Base-by-base conservation (phyloP, 2,113 vertebrate genomes). In the Chaetura pelagica region DNA sequence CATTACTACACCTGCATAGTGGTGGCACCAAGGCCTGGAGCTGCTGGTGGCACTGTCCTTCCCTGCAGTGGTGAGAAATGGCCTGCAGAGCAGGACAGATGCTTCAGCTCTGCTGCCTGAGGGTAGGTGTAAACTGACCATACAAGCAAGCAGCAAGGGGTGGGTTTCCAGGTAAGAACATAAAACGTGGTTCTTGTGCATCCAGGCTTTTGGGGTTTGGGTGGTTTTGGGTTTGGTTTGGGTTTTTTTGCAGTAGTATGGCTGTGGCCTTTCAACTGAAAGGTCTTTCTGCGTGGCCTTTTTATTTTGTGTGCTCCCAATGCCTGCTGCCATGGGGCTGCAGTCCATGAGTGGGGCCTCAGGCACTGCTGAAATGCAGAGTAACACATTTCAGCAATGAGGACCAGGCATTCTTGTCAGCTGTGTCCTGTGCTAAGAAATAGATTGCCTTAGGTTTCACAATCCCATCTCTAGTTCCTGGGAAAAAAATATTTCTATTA, bases 51-150 rank as follows among this genome's bases (percentile, higher is more conserved):
- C 74, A 22, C 27, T 40, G 3, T 1, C 5, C 5, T 48, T 20
- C 46, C 46, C 46, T 38, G 38, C 38, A 38, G 38, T 38, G 38
- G 38, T 38, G 38, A 38, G 38, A 38, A 38, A 38, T 38, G 38
- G 38, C 38, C 38, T 38, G 38, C 8, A 38, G 62, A 44, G 51
- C 23, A 14, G 27, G 6, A 34, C 51, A 48, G 69, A 27, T 1
- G 9, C 24, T 15, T 27, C 30, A 13, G 64, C 57, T 4, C 20
- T 12, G 34, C n/a, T n/a, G 30, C 22, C 0, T 2, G 40, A 3
- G 16, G 22, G 2, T 1, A 1, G 15, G 3, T 4, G 66, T 16
- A 9, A 2, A 2, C 18, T 15, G 3, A 7, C 40, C 8, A 1
- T 5, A 4, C 21, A 5, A 6, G 15, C 13, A 1, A 0, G 23